These are phyloP conservation scores for Struthidea cinerea DNA, from an alignment of 2,113 vertebrate genomes.

Conservation along the genomic window DNA sequence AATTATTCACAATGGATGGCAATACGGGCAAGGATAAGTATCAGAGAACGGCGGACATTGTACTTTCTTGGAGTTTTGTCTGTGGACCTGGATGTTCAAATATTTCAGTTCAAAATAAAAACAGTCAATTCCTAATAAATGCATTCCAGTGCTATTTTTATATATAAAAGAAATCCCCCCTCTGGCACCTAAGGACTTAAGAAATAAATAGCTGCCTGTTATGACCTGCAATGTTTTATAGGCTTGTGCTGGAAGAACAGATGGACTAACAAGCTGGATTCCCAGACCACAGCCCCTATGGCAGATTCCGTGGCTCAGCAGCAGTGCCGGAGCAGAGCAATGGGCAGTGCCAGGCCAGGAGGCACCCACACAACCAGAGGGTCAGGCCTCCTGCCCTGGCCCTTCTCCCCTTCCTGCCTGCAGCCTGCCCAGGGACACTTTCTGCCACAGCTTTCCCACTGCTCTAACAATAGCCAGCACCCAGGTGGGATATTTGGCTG, in stretches of 20 bases:
- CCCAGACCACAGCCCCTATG: not conserved
- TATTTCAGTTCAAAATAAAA: slow-evolving; percentile 31
- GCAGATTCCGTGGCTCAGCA: not conserved
- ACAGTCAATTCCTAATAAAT: not conserved
- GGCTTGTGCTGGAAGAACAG: not conserved
- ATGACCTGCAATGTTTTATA: not conserved
- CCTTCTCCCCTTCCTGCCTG: not conserved
- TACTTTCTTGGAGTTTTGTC: not conserved
- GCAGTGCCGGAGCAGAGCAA: not conserved
- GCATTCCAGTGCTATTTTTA: not conserved
- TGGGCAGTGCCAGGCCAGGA: not conserved
- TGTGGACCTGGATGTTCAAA: not conserved
- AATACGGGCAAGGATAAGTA: not conserved
- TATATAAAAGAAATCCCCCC: not conserved
- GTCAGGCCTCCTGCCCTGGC: not conserved
- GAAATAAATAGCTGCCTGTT: slow-evolving; percentile 24
- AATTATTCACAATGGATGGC: not conserved
- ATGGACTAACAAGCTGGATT: not conserved
- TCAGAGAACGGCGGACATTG: not conserved
- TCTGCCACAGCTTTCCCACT: not conserved
- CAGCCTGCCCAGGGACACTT: not conserved
- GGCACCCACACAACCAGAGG: not conserved
- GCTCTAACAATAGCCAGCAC: not conserved
- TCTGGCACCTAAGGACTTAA: not conserved
- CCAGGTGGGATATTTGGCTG: not conserved